Evolutionary conservation across 2,113 vertebrate genomes (phyloP).

Genomic region (Dicerorhinus sumatrensis): DNA sequence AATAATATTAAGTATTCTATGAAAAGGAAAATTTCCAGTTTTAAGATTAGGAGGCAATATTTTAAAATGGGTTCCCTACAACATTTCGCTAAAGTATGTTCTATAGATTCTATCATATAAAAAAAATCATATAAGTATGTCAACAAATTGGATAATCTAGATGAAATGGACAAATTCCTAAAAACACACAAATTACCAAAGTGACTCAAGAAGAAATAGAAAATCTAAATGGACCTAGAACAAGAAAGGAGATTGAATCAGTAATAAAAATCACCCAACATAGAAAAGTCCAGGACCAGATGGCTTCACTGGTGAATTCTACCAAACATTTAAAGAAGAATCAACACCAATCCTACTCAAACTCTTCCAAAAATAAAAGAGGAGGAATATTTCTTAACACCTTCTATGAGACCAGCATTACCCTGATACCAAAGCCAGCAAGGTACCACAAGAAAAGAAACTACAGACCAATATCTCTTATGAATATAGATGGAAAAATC

Average conservation of each 20-base stretch:
- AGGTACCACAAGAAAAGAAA: constrained; percentile 9
- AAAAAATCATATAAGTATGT: background rate
- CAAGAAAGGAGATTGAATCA: background rate
- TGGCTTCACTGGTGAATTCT: constrained; percentile 11
- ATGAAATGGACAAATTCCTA: constrained; percentile 3
- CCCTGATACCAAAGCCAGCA: constrained; percentile 15
- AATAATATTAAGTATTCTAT: constrained; percentile 32
- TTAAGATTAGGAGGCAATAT: constrained; percentile 18
- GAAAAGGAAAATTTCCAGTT: constrained; percentile 12
- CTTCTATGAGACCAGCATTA: constrained; percentile 5
- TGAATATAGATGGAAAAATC: constrained; percentile 5
- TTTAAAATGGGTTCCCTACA: constrained; percentile 50
- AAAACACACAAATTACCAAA: constrained; percentile 40
- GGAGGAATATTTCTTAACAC: background rate
- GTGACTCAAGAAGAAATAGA: background rate
- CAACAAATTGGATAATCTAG: background rate
- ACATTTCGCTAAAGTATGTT: constrained; percentile 7
- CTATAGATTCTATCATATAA: background rate
- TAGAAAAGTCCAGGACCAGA: background rate
- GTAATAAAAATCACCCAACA: too few relatives aligned
- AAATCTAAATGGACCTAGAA: constrained; percentile 26
- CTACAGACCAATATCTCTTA: background rate
- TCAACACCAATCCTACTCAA: constrained; percentile 13
- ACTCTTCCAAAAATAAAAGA: constrained; percentile 33
- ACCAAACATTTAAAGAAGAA: constrained; percentile 16